Conservation (phyloP, 1,140 invertebrate species). For the Euura lappo region DNA sequence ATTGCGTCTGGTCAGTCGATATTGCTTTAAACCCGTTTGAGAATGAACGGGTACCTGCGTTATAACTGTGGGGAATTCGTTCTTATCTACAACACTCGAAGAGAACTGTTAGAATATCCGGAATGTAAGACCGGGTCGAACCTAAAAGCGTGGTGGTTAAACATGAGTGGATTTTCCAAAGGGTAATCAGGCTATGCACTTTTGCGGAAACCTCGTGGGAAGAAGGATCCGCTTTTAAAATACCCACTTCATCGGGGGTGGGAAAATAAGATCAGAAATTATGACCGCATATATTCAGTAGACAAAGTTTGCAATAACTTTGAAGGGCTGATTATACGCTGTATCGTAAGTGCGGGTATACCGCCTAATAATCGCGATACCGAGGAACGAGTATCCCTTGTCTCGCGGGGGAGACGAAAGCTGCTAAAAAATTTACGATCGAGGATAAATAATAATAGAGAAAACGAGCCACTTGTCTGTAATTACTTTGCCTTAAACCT, state of each 20-base stretch:
- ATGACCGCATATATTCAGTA: too few relatives aligned
- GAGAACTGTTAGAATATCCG: too few relatives aligned
- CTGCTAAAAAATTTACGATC: slow-evolving; percentile 25
- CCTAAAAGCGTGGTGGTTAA: background rate
- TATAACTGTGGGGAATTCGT: too few relatives aligned
- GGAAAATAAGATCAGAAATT: background rate
- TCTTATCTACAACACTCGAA: too few relatives aligned
- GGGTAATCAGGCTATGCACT: background rate
- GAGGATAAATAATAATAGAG: slow-evolving; percentile 24
- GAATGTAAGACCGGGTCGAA: background rate
- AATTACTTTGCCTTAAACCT: background rate
- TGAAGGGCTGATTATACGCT: too few relatives aligned
- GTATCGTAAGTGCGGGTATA: too few relatives aligned
- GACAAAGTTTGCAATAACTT: too few relatives aligned
- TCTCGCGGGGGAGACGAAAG: slow-evolving; percentile 21
- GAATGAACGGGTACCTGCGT: too few relatives aligned
- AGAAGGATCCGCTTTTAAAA: background rate
- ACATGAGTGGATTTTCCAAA: background rate
- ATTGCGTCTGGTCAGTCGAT: too few relatives aligned
- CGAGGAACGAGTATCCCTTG: background rate
- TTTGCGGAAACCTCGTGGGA: background rate
- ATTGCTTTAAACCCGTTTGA: too few relatives aligned
- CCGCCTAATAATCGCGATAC: too few relatives aligned
- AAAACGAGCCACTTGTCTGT: slow-evolving; percentile 17
- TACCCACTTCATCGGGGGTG: background rate